Evolutionary conservation across 2,888 invertebrate species (phyloP).

Genomic region (Trissolcus japonicus): DNA sequence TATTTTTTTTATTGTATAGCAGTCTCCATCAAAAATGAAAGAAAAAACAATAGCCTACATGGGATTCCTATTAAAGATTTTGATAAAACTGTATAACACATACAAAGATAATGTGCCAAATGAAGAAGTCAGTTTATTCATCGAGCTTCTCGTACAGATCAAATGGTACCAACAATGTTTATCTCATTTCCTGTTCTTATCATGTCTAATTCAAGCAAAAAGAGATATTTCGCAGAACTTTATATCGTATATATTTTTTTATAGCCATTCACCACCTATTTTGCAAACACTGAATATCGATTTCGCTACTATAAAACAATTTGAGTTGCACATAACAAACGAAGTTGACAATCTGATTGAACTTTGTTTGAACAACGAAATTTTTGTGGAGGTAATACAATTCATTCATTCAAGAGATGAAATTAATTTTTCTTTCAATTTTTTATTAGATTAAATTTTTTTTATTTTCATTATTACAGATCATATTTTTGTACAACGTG

Average conservation of each 20-base stretch:
- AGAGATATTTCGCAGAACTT: neutral
- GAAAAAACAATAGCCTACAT: slow-evolving; percentile 64
- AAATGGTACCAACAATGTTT: slow-evolving; percentile 51
- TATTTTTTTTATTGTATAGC: slow-evolving; percentile 48
- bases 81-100: slow-evolving; percentile 64
- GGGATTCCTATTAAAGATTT: slow-evolving; percentile 65
- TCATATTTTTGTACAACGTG: slow-evolving; percentile 61
- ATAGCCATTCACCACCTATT: slow-evolving; percentile 41
- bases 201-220: neutral
- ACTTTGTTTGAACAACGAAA: slow-evolving; percentile 55
- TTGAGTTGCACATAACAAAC: slow-evolving; percentile 57
- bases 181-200: neutral
- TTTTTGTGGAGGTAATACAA: slow-evolving; percentile 46
- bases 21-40: slow-evolving; percentile 55
- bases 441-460: neutral
- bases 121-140: slow-evolving; percentile 57
- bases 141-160: slow-evolving; percentile 62
- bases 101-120: slow-evolving; percentile 62
- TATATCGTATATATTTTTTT: slow-evolving; percentile 8
- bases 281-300: slow-evolving; percentile 48
- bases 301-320: slow-evolving; percentile 56
- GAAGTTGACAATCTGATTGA: slow-evolving; percentile 60
- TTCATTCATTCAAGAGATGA: neutral
- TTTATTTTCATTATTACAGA: no score
- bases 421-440: neutral